Evolutionary conservation across 2,113 vertebrate species (phyloP), one percentile per base, ranked within the genome.

Genomic region (Lipotes vexillifer): DNA sequence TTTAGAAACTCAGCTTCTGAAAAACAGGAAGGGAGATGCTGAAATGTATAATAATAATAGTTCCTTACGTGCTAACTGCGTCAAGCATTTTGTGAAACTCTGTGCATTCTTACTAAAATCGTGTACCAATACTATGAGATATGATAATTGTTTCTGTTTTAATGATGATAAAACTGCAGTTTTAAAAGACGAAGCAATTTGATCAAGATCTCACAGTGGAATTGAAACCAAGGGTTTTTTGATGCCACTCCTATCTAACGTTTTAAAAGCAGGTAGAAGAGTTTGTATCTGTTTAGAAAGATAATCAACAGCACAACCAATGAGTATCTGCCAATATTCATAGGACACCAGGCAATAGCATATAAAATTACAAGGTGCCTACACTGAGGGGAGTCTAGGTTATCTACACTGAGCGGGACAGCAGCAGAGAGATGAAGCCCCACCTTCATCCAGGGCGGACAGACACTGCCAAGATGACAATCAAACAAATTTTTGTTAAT

Each of bases 151-250:
- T 15, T 46, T 66, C 69, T 72, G 66, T 41, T 61, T 78, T 38
- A 77, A 90, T 63, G 63, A 33, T 21, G 11, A 86, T 2, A 29
- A 82, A 71, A 82, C 11, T 33, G 27, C 82, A n/a, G 33, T 69
- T 90, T 86, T 66, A 52, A 90, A 88, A 96, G 83, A 75, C 2
- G 9, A 33, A 55, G n/a, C 20, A 85, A 46, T 29, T 14, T 66
- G 18, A 46, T 49, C 71, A 81, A 63, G 49, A 61, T 59, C 23
- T 57, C 41, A 80, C 33, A 68, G 18, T 12, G 33, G 8, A 75
- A 65, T 1, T 59, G 31, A 92, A 77, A 80, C 27, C 36, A 38
- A 44, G 10, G 36, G 5, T 44, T 83, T 90, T 74, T 59, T 61
- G 20, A 71, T 21, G 33, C 52, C 33, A 65, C 17, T 44, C 41